A percentile compares a stretch with the other conserved stretches of the same genome.
phyloP scores from a whole-genome alignment of 2,113 vertebrate genomes.

The Nannospalax galili region DNA sequence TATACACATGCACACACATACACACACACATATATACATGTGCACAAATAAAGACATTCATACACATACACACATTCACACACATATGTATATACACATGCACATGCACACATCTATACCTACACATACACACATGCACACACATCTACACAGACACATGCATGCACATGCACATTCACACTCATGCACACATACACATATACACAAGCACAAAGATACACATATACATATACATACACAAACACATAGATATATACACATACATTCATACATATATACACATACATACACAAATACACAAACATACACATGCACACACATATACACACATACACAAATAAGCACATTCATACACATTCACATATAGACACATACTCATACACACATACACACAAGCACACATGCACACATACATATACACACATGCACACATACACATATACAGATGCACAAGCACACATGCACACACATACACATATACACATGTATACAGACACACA shows the following conservation, averaged over 20 bases:
- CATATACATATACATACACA: not conserved
- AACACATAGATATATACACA: not conserved
- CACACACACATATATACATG: not conserved
- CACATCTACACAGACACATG: not conserved
- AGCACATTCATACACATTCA: not conserved
- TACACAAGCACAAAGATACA: not conserved
- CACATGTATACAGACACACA: not conserved
- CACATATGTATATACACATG: not conserved
- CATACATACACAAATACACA: too few species aligned
- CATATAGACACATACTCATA: not conserved
- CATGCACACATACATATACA: not conserved
- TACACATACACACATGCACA: not conserved
- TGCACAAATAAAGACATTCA: too few species aligned
- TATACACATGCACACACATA: too few species aligned
- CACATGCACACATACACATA: not conserved
- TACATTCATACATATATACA: not conserved
- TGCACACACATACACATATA: too few species aligned
- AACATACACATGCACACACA: not conserved
- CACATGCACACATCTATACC: too few species aligned
- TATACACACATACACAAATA: too few species aligned
- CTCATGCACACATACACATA: not conserved
- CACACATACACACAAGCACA: not conserved
- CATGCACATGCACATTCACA: not conserved
- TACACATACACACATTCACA: not conserved
- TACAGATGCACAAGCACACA: too few species aligned